Evolutionary conservation across 2,113 vertebrate genomes (phyloP), one percentile per base, ranked within the genome.

Genomic region (Serilophus lunatus): DNA sequence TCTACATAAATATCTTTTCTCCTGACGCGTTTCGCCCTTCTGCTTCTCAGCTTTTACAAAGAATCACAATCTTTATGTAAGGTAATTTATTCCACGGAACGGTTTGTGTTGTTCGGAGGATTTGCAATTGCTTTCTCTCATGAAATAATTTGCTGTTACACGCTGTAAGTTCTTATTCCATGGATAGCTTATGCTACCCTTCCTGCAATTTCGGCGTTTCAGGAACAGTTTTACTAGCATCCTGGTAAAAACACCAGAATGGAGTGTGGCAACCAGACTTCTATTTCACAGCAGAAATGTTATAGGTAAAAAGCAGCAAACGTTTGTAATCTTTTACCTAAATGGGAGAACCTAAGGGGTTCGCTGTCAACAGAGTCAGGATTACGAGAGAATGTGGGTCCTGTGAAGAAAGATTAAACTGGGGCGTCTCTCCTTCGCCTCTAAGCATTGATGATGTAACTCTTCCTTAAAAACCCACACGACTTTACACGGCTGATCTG

Each of bases 401-500:
- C 40, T 28, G 26, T 40, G 69, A 74, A 69, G 45, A 56, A 77
- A 38, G 36, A 20, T 47, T 78, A 87, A 92, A 38, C 17, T 5
- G 11, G 22, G 31, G 44, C 42, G 51, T 78, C 65, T 86, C 18
- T 77, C n/a, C 20, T 81, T 15, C 10, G 9, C 13, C 51, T 81
- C 40, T 13, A 56, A 38, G 7, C 6, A 3, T 5, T 6, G 69
- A 60, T 29, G 57, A 51, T 26, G 53, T 6, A 25, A 49, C 44
- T 64, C 49, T 56, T 25, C 35, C 60, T 44, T 44, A 64, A 18
- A 64, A 25, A 49, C 40, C 50, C 9, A 7, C 20, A 4, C 13
- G 6, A 1, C 54, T 17, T 33, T 4, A 2, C 15, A 1, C 9
- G 12, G 2, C 54, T 24, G 11, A 6, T 69, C 23, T 1, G 19